phyloP scores from a whole-genome alignment of 2,113 vertebrate species.

The Corydoras sp. region DNA sequence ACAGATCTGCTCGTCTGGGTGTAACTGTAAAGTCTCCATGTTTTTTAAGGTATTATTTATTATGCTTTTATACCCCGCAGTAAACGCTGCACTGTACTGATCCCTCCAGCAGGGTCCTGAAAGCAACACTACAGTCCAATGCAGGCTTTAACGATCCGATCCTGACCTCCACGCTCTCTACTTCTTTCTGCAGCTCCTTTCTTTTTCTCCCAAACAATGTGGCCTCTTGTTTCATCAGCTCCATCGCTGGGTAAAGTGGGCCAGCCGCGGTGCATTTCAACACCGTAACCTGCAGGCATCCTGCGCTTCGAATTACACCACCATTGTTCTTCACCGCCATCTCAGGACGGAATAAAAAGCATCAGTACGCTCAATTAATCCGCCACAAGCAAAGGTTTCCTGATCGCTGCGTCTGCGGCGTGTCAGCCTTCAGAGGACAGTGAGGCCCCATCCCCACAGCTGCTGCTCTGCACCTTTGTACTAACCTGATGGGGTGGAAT shows the following conservation, averaged over 20 bases:
- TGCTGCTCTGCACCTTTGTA: no score
- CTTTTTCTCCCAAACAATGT: slow-evolving; percentile 33
- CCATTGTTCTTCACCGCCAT: slow-evolving; percentile 34
- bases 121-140: neutral
- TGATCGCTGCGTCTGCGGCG: slow-evolving; percentile 15
- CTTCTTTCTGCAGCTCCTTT: neutral
- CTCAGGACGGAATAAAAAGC: slow-evolving; percentile 24
- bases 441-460: neutral
- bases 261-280: slow-evolving; percentile 34
- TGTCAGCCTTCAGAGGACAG: neutral
- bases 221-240: slow-evolving; percentile 40
- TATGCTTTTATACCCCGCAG: no score
- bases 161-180: neutral
- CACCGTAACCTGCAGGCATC: slow-evolving; percentile 38
- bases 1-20: no score
- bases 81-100: no score
- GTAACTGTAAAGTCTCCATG: no score
- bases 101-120: no score
- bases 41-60: no score
- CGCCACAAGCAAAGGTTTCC: slow-evolving; percentile 22
- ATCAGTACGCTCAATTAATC: slow-evolving; percentile 38
- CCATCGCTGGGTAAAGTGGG: slow-evolving; percentile 30
- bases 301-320: slow-evolving; percentile 38
- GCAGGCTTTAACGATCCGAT: neutral
- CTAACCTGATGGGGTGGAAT: no score